Evolutionary conservation across 2,888 invertebrate genomes (phyloP), one percentile per base, ranked within the genome.

Genomic region (Syrphus vitripennis): DNA sequence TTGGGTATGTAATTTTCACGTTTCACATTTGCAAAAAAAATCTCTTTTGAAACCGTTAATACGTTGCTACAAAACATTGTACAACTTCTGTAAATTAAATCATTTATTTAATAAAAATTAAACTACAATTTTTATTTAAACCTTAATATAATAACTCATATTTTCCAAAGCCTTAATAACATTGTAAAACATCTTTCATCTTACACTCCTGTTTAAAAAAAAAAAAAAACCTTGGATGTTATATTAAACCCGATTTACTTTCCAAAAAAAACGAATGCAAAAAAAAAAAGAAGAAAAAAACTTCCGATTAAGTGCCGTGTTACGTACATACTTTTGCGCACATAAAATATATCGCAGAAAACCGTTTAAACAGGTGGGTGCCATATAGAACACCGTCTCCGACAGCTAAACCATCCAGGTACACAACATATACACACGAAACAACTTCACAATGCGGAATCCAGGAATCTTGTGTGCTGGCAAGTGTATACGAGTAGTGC

Each of bases 341-440:
- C 50, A 67, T 67, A 67, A 45, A 67, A 67, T 76, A 71, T 80
- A 84, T 76, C 82, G 63, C 50, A 77, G 42, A 24, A 77, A 82
- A 82, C 72, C 86, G 74, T 78, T 74, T 82, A 70, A 86, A 82
- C 86, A 86, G 82, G 82, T 86, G 81, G 86, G 77, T 81, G 69
- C 84, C 42, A 10, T 61, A 34, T 61, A 34, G 37, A 57, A 40
- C 40, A 67, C 65, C 19, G 16, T 34, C 40, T 50, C 71, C 21
- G 24, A 4, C 59, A 59, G 59, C 21, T 31, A 78, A 19, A 72
- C 61, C 63, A 59, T 2, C 6, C 57, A 10, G 10, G 12, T 4
- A 34, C 31, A 16, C 9, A 21, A 14, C 12, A 55, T 4, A 2
- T 31, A 26, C 31, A 59, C 29, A 21, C 19, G 9, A 53, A 53